phyloP scores from a whole-genome alignment of 2,888 invertebrate species.

The Protodeltote pygarga region DNA sequence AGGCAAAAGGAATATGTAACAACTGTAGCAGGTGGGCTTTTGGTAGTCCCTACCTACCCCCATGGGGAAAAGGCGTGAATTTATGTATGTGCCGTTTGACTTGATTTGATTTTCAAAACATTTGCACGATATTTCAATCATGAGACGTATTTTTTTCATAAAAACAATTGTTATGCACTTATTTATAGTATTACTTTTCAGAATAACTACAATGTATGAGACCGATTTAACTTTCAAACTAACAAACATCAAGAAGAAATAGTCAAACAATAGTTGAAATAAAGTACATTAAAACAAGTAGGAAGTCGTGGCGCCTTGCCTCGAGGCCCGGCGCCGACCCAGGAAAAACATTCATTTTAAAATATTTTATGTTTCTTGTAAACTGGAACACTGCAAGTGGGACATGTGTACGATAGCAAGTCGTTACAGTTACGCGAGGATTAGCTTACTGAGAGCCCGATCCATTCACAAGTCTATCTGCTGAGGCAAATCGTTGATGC shows the following conservation, averaged over 20 bases:
- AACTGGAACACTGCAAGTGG: constrained; percentile 30
- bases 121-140: no score
- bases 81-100: no score
- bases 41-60: no score
- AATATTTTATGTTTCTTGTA: constrained; percentile 15
- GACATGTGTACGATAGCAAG: constrained; percentile 11
- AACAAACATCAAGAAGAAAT: constrained; percentile 12
- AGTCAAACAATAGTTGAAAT: constrained; percentile 19
- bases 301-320: constrained; percentile 31
- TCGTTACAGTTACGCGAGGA: constrained; percentile 14
- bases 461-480: constrained; percentile 14
- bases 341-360: constrained; percentile 22
- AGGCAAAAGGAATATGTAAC: no score
- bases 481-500: not conserved
- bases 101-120: no score
- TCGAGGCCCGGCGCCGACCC: constrained; percentile 6
- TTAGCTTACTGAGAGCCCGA: constrained; percentile 13
- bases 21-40: no score
- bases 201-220: no score
- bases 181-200: no score
- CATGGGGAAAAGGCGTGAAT: no score
- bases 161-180: not conserved
- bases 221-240: no score
- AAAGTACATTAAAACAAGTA: constrained; percentile 22
- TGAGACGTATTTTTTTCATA: no score